phyloP scores from a whole-genome alignment of 2,113 vertebrate species.

The Lasiurus borealis region DNA sequence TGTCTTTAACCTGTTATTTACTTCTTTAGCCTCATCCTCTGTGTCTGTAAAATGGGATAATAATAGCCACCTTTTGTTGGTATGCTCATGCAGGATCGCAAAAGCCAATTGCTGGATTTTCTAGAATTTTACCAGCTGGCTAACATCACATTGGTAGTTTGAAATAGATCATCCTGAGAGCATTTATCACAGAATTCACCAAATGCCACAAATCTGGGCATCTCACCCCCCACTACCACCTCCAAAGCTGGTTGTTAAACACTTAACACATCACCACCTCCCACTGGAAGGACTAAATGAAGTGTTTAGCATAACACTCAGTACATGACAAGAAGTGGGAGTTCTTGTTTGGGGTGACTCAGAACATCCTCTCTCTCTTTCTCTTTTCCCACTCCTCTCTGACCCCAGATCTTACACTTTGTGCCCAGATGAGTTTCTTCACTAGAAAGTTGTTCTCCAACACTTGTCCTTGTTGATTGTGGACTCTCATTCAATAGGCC shows the following conservation, averaged over 20 bases:
- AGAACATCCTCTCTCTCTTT: background rate
- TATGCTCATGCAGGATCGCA: background rate
- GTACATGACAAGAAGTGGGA: background rate
- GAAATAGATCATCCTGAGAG: background rate
- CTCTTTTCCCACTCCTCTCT: background rate
- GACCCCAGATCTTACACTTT: background rate
- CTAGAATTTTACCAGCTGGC: background rate
- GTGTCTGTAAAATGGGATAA: background rate
- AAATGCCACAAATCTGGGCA: background rate
- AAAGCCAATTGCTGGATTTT: background rate
- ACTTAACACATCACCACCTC: background rate
- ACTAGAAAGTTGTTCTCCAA: background rate
- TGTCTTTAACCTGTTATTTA: background rate
- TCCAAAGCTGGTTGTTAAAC: background rate
- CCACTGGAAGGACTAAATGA: background rate
- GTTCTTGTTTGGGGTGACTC: background rate
- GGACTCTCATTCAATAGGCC: background rate
- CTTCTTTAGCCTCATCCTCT: background rate
- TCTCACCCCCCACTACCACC: background rate
- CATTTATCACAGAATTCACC: constrained; percentile 35
- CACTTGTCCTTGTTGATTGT: background rate
- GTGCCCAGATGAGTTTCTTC: background rate
- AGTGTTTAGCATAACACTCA: background rate
- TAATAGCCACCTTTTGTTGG: background rate
- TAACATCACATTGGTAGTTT: background rate